Base-by-base conservation (phyloP, 1,140 invertebrate species). In the Lasioglossum albipes region DNA sequence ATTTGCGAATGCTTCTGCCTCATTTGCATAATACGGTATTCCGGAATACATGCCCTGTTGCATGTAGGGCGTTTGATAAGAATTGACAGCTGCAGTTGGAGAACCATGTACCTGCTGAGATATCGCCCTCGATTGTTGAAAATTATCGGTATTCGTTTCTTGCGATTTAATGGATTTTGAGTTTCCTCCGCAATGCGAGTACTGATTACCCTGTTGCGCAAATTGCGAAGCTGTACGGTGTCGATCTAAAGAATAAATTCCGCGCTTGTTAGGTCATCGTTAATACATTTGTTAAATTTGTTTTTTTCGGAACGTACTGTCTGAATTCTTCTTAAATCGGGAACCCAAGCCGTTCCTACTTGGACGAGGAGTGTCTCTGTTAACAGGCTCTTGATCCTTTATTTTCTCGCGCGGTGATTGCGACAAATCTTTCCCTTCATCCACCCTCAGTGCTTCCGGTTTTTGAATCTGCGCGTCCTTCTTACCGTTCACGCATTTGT, bases 241-340 rank as follows among this genome's bases (percentile, higher is more conserved):
- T 13, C 82, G 82, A 70, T 72, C 83, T 88, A 31, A n/a, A 68
- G 77, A 66, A 64, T 13, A 61, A 57, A 62, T 57, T 5, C 0
- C 57, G 12, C n/a, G 62, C 42, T 64, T 27, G 13, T 79, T 61
- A 41, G 12, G 54, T 36, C 57, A 54, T 41, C 59, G 41, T 67
- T 45, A 67, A 79, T 45, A n/a, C 5, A 59, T 9, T n/a, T 59
- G 20, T 59, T n/a, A 7, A 76, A 42, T 65, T 75, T 68, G 4
- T 31, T 45, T 18, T 66, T 72, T 20, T 68, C 81, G 31, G 10
- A 12, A 61, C 62, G 41, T 75, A 89, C 89, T 79, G 4, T 86
- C 88, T n/a, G 75, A 49, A 80, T 84, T 88, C 76, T 81, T 89
- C 27, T 89, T 90, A 72, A 89, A 89, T 65, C 89, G 82, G 13